Conservation (phyloP, 2,888 invertebrate species). For the Seladonia tumulorum region DNA sequence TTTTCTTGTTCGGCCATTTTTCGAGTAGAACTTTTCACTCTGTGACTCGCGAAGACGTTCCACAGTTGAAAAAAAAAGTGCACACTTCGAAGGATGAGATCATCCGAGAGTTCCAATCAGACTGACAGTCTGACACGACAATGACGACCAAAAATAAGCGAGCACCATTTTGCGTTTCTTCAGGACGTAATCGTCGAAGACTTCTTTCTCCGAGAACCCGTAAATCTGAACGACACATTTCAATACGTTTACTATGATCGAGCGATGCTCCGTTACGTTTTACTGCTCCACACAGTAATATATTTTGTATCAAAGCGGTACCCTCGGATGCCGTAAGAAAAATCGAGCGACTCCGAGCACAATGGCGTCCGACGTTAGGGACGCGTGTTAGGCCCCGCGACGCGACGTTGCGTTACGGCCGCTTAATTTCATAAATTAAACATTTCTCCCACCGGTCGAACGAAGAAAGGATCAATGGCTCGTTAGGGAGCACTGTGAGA, state of each 20-base stretch:
- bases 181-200: neutral
- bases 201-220: neutral
- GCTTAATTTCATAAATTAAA: conserved; percentile 61
- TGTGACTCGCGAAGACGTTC: too few species aligned
- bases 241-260: neutral
- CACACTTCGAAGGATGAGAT: too few species aligned
- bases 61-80: too few species aligned
- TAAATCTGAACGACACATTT: neutral
- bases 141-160: neutral
- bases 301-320: conserved; percentile 38
- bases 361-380: conserved; percentile 30
- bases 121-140: too few species aligned
- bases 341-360: conserved; percentile 1
- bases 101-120: too few species aligned
- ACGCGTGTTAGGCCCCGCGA: neutral
- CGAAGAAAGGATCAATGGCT: conserved; percentile 52
- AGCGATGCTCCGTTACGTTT: conserved; percentile 29
- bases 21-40: too few species aligned
- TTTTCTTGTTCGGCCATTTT: too few species aligned
- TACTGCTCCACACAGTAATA: conserved; percentile 20
- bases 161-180: neutral
- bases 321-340: conserved; percentile 22
- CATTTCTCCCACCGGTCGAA: conserved; percentile 46
- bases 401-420: neutral
- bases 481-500: conserved; percentile 41